phyloP scores from a whole-genome alignment of 2,888 invertebrate genomes.

The Trypoxylon attenuatum region DNA sequence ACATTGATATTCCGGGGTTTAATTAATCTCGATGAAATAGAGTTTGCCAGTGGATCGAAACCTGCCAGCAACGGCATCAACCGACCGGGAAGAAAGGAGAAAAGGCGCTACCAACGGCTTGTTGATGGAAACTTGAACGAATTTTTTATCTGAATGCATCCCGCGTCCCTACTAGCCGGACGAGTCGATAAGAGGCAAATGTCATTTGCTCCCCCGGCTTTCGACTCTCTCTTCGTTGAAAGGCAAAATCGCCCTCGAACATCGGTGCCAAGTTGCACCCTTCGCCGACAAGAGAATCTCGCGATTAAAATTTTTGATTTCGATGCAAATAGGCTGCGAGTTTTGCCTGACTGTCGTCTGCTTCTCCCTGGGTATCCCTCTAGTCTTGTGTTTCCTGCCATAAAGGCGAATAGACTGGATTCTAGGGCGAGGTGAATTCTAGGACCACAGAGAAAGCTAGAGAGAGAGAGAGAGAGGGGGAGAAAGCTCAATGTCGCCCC shows the following conservation, averaged over 20 bases:
- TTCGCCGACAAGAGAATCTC: constrained; percentile 42
- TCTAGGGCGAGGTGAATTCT: neutral
- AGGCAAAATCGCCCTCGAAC: constrained; percentile 37
- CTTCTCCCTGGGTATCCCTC: no score
- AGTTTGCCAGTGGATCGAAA: no score
- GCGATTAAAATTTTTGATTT: constrained; percentile 55
- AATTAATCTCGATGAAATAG: no score
- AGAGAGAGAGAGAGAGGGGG: no score
- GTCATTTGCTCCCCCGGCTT: constrained; percentile 29
- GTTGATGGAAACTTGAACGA: constrained; percentile 28
- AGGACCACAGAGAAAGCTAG: no score
- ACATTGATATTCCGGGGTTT: no score
- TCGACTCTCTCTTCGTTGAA: no score
- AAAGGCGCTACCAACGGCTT: no score
- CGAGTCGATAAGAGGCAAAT: constrained; percentile 31
- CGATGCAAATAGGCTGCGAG: constrained; percentile 50
- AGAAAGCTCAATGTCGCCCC: no score
- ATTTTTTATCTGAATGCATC: constrained; percentile 29
- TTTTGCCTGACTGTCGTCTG: no score
- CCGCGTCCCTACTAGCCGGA: constrained; percentile 9
- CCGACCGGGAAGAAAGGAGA: no score
- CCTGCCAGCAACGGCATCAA: no score
- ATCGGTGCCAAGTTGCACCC: constrained; percentile 40
- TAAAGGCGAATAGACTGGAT: constrained; percentile 27
- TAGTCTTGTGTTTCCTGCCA: constrained; percentile 27